These are phyloP conservation scores for Heliconius congener DNA, from an alignment of 1,140 invertebrate species.

Conservation along the genomic window DNA sequence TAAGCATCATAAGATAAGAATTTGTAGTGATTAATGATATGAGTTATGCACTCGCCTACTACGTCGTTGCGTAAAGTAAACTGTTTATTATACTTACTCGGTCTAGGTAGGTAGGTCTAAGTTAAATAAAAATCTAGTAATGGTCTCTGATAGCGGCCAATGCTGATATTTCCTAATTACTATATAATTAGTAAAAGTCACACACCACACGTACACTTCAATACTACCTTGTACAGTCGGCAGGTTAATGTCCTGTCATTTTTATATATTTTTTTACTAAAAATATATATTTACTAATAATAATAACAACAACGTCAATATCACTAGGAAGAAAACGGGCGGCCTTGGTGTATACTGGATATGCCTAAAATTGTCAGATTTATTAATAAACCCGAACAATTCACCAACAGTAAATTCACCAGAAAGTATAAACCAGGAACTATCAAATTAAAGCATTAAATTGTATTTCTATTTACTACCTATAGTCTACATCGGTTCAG, in stretches of 20 bases:
- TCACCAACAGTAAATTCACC: neutral
- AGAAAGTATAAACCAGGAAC: neutral
- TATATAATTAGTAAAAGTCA: neutral
- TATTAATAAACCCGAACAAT: neutral
- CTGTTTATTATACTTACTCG: neutral
- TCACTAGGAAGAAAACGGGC: neutral
- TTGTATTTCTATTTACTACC: neutral
- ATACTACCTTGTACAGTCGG: neutral
- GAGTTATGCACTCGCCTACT: neutral
- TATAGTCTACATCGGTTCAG: too few species aligned
- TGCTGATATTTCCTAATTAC: neutral
- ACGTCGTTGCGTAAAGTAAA: neutral
- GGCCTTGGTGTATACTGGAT: neutral
- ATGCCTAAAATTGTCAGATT: conserved; percentile 15
- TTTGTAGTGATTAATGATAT: neutral
- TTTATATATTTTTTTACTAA: conserved; percentile 2
- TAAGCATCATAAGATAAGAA: neutral
- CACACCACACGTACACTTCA: neutral
- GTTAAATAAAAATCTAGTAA: neutral
- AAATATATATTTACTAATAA: neutral
- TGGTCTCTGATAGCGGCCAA: neutral
- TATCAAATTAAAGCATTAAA: neutral
- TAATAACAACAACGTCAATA: conserved; percentile 1
- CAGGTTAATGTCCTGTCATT: neutral
- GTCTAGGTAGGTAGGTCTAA: neutral